These are phyloP conservation scores for Ictidomys tridecemlineatus DNA, from an alignment of 2,113 vertebrate genomes.

Conservation along the genomic window DNA sequence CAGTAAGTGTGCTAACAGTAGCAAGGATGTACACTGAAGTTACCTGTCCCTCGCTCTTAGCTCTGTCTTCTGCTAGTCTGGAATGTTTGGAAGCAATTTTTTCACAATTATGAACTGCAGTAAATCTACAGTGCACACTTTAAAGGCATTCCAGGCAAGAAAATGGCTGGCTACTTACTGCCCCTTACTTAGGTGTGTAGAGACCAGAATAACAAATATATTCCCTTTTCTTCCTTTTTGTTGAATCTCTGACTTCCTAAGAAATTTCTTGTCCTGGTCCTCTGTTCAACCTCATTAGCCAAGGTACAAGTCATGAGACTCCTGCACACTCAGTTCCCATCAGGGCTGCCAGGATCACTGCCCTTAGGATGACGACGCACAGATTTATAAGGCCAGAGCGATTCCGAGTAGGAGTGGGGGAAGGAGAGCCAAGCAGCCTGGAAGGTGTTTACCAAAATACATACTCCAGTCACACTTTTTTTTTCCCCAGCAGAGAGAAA, in stretches of 20 bases:
- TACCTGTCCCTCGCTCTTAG: not conserved
- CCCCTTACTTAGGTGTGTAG: constrained; percentile 33
- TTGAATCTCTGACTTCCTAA: constrained; percentile 33
- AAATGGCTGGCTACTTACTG: constrained; percentile 79
- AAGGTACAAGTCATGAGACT: constrained; percentile 39
- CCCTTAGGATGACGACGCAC: constrained; percentile 60
- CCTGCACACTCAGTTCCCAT: not conserved
- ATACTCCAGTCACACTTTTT: constrained; percentile 53
- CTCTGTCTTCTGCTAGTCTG: constrained; percentile 12
- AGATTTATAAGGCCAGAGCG: not conserved
- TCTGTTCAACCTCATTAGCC: not conserved
- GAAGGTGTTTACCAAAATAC: constrained; percentile 66
- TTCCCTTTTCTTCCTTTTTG: not conserved
- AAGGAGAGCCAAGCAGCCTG: not conserved
- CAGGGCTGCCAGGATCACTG: not conserved
- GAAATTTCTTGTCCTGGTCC: constrained; percentile 39
- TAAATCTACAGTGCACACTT: not conserved
- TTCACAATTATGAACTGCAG: constrained; percentile 10
- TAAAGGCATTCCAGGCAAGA: constrained; percentile 65
- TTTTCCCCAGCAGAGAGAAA: not conserved
- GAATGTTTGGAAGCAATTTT: constrained; percentile 37
- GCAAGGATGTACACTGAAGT: not conserved
- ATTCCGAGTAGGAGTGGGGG: constrained; percentile 5
- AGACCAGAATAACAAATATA: not conserved
- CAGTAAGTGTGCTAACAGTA: not conserved